Percentiles rank a stretch among this genome's conserved stretches.
phyloP scores from a whole-genome alignment of 2,888 invertebrate species.

The Masnerella sp. region DNA sequence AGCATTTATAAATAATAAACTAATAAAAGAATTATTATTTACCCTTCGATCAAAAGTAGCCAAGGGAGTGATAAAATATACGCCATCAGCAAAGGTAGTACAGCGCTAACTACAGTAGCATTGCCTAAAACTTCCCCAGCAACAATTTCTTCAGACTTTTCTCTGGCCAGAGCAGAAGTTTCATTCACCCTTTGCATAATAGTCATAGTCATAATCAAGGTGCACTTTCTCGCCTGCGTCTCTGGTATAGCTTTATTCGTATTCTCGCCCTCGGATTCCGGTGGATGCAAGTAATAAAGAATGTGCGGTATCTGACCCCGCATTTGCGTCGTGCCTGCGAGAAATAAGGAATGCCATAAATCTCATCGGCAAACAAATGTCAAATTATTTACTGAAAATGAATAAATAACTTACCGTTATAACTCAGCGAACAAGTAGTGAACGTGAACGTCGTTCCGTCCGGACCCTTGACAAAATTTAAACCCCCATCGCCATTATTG shows the following conservation, averaged over 20 bases:
- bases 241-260: conserved; percentile 81
- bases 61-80: conserved; percentile 90
- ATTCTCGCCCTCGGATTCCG: conserved; percentile 81
- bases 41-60: conserved; percentile 90
- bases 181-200: conserved; percentile 88
- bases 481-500: conserved; percentile 95
- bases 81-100: conserved; percentile 91
- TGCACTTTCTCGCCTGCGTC: conserved; percentile 83
- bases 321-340: conserved; percentile 89
- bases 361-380: conserved; percentile 1
- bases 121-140: conserved; percentile 80
- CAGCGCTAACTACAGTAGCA: conserved; percentile 84
- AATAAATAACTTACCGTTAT: conserved; percentile 86
- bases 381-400: too few relatives aligned
- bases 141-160: conserved; percentile 82
- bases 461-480: conserved; percentile 92
- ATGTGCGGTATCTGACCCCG: conserved; percentile 97
- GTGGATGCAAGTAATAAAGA: conserved; percentile 89
- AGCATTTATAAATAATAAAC: too few relatives aligned
- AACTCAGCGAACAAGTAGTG: conserved; percentile 93
- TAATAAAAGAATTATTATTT: too few relatives aligned
- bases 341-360: conserved; percentile 29
- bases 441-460: conserved; percentile 95
- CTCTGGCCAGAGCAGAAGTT: conserved; percentile 86
- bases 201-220: conserved; percentile 86